These are phyloP conservation scores for Cremastinae sp. DNA, from an alignment of 2,888 invertebrate species.

Conservation along the genomic window DNA sequence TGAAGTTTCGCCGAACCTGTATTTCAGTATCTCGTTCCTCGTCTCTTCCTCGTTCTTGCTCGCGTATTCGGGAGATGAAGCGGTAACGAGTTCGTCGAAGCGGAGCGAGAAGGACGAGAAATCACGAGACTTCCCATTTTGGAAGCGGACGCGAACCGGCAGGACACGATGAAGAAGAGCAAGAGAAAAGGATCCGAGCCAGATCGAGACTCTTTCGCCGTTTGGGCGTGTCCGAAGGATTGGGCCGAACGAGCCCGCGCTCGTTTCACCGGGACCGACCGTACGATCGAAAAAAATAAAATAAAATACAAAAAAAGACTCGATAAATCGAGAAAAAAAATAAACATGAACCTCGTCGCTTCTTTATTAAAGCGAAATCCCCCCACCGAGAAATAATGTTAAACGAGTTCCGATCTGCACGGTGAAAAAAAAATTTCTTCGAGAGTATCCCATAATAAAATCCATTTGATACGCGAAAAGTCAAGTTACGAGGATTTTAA, in stretches of 20 bases:
- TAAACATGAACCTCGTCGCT: neutral
- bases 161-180: slow-evolving; percentile 23
- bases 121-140: slow-evolving; percentile 27
- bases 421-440: no score
- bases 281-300: slow-evolving; percentile 36
- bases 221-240: slow-evolving; percentile 54
- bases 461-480: no score
- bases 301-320: slow-evolving; percentile 20
- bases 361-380: neutral
- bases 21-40: slow-evolving; percentile 18
- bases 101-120: slow-evolving; percentile 12
- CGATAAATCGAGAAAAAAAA: no score
- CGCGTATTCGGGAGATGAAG: slow-evolving; percentile 51
- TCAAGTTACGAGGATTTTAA: no score
- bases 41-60: slow-evolving; percentile 2
- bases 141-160: slow-evolving; percentile 1
- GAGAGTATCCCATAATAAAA: no score
- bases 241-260: slow-evolving; percentile 47
- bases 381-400: neutral
- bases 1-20: slow-evolving; percentile 22
- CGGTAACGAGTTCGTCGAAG: slow-evolving; percentile 61
- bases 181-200: neutral
- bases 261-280: slow-evolving; percentile 34
- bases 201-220: neutral
- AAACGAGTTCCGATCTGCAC: neutral